phyloP scores from a whole-genome alignment of 2,888 invertebrate species.

The Cephus pygmeus region DNA sequence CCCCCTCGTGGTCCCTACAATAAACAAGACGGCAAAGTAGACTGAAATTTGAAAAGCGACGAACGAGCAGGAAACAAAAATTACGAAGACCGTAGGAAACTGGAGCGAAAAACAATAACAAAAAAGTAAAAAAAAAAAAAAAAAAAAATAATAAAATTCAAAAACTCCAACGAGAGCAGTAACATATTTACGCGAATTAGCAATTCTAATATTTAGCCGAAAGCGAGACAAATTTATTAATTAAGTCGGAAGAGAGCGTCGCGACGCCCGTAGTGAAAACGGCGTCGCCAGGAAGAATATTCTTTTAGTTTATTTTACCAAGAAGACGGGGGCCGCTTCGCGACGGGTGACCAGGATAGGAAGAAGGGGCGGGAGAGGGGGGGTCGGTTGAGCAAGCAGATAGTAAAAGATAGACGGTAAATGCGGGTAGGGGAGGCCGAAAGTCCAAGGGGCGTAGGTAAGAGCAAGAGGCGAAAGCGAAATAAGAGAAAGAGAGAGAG shows the following conservation, averaged over 20 bases:
- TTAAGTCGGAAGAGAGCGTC: constrained; percentile 35
- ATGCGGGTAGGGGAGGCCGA: too few relatives aligned
- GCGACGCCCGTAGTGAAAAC: background rate
- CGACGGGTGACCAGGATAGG: constrained; percentile 19
- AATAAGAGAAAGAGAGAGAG: constrained; percentile 18
- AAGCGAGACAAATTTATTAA: constrained; percentile 51
- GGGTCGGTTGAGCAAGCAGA: constrained; percentile 6
- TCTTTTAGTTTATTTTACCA: background rate
- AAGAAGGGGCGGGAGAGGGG: constrained; percentile 2
- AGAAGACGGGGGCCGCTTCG: constrained; percentile 1
- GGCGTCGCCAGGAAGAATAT: background rate
- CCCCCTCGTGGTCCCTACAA: too few relatives aligned
- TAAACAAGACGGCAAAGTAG: too few relatives aligned
- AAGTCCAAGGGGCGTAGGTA: background rate
- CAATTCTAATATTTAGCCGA: constrained; percentile 52
- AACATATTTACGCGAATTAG: constrained; percentile 49
- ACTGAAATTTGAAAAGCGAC: too few relatives aligned
- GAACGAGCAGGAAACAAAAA: too few relatives aligned
- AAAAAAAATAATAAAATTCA: background rate
- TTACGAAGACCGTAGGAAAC: background rate
- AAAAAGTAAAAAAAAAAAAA: too few relatives aligned
- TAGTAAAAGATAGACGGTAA: background rate
- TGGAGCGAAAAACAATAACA: constrained; percentile 1
- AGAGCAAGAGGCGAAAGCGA: constrained; percentile 19
- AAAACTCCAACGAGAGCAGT: constrained; percentile 10